Percentiles rank a stretch among this genome's conserved stretches.
phyloP scores from a whole-genome alignment of 2,113 vertebrate genomes.

The Cololabis saira region DNA sequence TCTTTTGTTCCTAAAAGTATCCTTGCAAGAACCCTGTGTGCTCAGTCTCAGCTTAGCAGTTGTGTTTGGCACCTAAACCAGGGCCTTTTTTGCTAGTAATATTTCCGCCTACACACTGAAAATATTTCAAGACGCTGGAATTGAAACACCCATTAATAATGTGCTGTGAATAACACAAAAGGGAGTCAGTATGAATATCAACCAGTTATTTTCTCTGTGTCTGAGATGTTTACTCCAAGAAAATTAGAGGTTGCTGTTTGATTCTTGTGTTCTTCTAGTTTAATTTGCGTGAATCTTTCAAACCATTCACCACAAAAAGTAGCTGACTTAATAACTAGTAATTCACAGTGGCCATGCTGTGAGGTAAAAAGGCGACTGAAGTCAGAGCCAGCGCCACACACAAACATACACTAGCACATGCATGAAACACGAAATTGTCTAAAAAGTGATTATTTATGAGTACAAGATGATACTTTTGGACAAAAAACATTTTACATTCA shows the following conservation, averaged over 20 bases:
- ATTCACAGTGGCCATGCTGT: conserved; percentile 33
- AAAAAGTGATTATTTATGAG: not conserved
- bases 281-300: conserved; percentile 16
- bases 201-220: conserved; percentile 45
- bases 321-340: conserved; percentile 36
- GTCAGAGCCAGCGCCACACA: conserved; percentile 6
- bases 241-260: conserved; percentile 36
- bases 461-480: not conserved
- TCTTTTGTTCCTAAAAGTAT: not conserved
- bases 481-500: not conserved
- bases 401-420: not conserved
- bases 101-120: conserved; percentile 33
- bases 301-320: conserved; percentile 25
- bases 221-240: conserved; percentile 27
- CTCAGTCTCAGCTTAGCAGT: conserved; percentile 6
- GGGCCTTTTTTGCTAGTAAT: conserved; percentile 22
- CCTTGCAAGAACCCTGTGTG: not conserved
- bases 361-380: conserved; percentile 21
- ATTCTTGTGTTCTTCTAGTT: conserved; percentile 25
- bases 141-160: conserved; percentile 42
- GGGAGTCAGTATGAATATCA: conserved; percentile 37
- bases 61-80: conserved; percentile 21
- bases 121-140: conserved; percentile 31
- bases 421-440: not conserved
- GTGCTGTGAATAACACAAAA: conserved; percentile 37